These are phyloP conservation scores for Zeus faber DNA, from an alignment of 2,113 vertebrate species.

Conservation along the genomic window DNA sequence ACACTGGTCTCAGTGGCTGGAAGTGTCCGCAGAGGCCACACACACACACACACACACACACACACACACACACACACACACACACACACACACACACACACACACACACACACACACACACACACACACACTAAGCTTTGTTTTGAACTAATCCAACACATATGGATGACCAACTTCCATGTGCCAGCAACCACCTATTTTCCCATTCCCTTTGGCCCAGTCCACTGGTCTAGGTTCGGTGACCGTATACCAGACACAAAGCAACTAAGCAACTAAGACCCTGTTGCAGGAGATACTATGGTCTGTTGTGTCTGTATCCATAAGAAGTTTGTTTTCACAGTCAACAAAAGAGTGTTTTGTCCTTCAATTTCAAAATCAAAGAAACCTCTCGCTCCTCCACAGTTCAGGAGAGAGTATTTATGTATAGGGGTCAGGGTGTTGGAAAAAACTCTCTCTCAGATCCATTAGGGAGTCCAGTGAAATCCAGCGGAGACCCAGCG, in stretches of 20 bases:
- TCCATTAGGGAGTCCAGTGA: no score
- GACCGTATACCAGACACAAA: constrained; percentile 16
- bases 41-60: constrained; percentile 15
- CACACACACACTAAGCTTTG: not conserved
- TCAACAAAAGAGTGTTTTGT: no score
- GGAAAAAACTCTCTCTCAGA: no score
- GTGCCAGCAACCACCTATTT: constrained; percentile 19
- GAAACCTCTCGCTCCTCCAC: no score
- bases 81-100: constrained; percentile 5
- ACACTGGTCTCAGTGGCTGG: constrained; percentile 49
- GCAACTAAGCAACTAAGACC: no score
- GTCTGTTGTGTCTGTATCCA: no score
- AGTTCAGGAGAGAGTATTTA: no score
- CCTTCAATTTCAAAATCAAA: no score
- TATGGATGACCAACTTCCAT: constrained; percentile 38
- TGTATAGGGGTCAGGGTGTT: no score
- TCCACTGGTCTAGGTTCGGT: constrained; percentile 28
- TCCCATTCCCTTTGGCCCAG: constrained; percentile 28
- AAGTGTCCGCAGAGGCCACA: constrained; percentile 47
- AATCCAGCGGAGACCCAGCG: no score
- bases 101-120: constrained; percentile 5
- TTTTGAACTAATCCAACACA: not conserved
- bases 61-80: constrained; percentile 5
- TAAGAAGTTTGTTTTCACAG: no score
- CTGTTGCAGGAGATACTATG: no score